Evolutionary conservation across 2,888 invertebrate species (phyloP).

Genomic region (Dolomedes plantarius): DNA sequence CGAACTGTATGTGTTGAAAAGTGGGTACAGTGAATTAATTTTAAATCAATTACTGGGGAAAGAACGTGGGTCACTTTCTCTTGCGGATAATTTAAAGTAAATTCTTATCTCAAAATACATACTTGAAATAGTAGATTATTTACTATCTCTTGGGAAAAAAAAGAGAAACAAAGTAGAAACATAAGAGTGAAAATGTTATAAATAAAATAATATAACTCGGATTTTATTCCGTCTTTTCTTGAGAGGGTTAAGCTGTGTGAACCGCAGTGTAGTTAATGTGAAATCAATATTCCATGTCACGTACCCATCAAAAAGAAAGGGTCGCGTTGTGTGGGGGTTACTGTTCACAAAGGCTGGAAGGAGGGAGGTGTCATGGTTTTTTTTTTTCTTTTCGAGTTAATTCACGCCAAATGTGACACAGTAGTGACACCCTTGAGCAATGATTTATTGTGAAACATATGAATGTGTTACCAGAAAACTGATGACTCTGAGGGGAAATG

Average conservation of each 20-base stretch:
- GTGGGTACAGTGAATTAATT: too few species aligned
- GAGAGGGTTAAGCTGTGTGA: background rate
- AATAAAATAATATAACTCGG: too few species aligned
- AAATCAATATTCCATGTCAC: background rate
- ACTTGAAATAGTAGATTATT: too few species aligned
- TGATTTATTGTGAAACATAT: slow-evolving; percentile 3
- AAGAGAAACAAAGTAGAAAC: too few species aligned
- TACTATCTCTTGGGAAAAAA: too few species aligned
- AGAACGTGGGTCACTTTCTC: too few species aligned
- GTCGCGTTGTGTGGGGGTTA: background rate
- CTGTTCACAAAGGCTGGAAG: background rate
- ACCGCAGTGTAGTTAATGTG: background rate
- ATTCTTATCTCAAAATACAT: too few species aligned
- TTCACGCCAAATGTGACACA: background rate
- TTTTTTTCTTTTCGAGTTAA: background rate
- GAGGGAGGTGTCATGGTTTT: background rate
- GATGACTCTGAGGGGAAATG: background rate
- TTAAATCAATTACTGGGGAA: too few species aligned
- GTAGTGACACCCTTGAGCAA: background rate
- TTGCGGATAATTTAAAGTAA: too few species aligned
- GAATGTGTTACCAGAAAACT: background rate
- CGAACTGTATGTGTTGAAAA: too few species aligned
- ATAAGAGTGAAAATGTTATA: too few species aligned
- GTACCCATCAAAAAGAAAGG: background rate
- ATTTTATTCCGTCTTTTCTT: background rate